Conservation (phyloP, 2,888 invertebrate genomes). For the Drosophila acutilabella region DNA sequence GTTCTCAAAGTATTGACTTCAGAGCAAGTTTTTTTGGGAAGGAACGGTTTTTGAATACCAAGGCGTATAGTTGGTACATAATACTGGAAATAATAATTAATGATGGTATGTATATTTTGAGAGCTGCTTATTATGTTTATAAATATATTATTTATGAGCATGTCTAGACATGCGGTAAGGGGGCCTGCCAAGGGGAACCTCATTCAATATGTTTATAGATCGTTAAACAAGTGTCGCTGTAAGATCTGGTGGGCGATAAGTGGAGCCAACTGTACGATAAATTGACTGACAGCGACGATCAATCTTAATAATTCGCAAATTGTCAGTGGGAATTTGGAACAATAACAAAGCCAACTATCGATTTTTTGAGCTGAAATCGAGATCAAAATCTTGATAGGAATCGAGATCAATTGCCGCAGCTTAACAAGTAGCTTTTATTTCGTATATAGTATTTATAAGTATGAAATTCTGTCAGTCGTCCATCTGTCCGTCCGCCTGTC, state of each 20-base stretch:
- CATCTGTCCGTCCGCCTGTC: background rate
- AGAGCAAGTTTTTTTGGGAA: background rate
- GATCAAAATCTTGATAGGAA: slow-evolving; percentile 6
- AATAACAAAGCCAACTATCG: slow-evolving; percentile 15
- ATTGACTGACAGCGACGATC: slow-evolving; percentile 41
- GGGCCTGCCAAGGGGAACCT: no score
- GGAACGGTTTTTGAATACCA: slow-evolving; percentile 34
- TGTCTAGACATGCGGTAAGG: slow-evolving; percentile 7
- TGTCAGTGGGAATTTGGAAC: slow-evolving; percentile 33
- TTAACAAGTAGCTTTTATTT: background rate
- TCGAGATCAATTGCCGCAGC: slow-evolving; percentile 2
- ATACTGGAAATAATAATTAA: slow-evolving; percentile 58
- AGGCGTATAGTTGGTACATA: slow-evolving; percentile 43
- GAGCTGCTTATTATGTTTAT: slow-evolving; percentile 44
- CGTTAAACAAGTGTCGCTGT: slow-evolving; percentile 33
- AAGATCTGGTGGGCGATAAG: slow-evolving; percentile 38
- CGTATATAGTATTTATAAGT: background rate
- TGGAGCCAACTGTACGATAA: slow-evolving; percentile 9
- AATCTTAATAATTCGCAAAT: slow-evolving; percentile 64
- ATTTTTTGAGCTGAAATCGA: slow-evolving; percentile 4
- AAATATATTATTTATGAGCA: slow-evolving; percentile 37
- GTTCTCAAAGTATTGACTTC: slow-evolving; percentile 14
- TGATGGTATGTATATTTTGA: slow-evolving; percentile 65
- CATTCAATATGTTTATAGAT: slow-evolving; percentile 21
- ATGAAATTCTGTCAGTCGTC: slow-evolving; percentile 2